These are phyloP conservation scores for Hemicentrotus pulcherrimus DNA, from an alignment of 35 echinoderm and acorn worm species.

Conservation along the genomic window DNA sequence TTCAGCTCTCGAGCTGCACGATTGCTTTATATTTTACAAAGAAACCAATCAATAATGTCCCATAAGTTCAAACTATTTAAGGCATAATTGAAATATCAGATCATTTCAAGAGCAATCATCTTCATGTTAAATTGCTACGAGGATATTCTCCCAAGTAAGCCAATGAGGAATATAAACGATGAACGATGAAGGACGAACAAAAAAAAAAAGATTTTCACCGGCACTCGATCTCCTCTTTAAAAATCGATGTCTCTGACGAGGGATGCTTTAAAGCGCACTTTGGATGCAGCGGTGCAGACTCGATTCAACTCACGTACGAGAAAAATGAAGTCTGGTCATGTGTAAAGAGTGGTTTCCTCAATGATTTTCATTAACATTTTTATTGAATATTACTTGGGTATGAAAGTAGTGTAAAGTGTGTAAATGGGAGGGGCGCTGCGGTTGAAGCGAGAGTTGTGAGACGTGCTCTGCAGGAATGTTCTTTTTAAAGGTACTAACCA, in stretches of 20 bases:
- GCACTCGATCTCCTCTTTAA: neutral
- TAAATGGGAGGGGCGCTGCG: neutral
- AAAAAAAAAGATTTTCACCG: too few relatives aligned
- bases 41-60: too few relatives aligned
- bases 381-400: neutral
- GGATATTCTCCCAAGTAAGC: too few relatives aligned
- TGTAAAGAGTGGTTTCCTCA: neutral
- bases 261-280: neutral
- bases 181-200: too few relatives aligned
- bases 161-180: too few relatives aligned
- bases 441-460: neutral
- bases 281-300: neutral
- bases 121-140: too few relatives aligned
- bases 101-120: too few relatives aligned
- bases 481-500: neutral
- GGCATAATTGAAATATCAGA: too few relatives aligned
- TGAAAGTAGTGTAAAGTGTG: neutral
- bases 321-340: neutral
- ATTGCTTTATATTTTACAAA: too few relatives aligned
- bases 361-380: constrained; percentile 1
- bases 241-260: neutral
- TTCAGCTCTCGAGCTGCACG: too few relatives aligned
- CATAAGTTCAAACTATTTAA: too few relatives aligned
- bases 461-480: neutral
- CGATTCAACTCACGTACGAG: neutral